phyloP scores from a whole-genome alignment of 2,888 invertebrate genomes.

The Druceiella hillmani region DNA sequence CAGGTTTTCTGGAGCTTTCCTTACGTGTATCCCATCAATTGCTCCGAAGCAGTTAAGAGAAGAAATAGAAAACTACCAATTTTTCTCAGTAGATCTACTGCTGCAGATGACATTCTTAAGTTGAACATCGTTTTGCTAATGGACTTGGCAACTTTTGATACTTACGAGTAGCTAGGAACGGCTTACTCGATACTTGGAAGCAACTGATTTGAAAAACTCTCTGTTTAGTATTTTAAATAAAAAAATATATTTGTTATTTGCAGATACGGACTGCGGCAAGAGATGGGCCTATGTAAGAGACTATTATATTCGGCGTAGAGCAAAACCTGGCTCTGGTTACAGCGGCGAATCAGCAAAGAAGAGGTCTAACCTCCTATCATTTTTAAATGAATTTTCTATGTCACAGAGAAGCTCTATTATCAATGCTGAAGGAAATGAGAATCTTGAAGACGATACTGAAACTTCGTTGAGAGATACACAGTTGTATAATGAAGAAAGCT shows the following conservation, averaged over 20 bases:
- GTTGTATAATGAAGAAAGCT: slow-evolving; percentile 2
- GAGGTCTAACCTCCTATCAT: slow-evolving; percentile 24
- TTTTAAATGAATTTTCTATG: slow-evolving; percentile 21
- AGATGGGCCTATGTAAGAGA: slow-evolving; percentile 30
- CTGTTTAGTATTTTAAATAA: slow-evolving; percentile 18
- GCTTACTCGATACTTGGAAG: slow-evolving; percentile 23
- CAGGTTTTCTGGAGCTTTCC: slow-evolving; percentile 3
- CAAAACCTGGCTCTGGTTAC: slow-evolving; percentile 26
- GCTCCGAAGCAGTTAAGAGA: slow-evolving; percentile 4
- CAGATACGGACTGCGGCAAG: slow-evolving; percentile 26
- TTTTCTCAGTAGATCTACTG: slow-evolving; percentile 7
- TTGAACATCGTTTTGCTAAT: slow-evolving; percentile 12
- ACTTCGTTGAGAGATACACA: slow-evolving; percentile 3
- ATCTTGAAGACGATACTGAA: slow-evolving; percentile 2
- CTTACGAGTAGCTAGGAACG: slow-evolving; percentile 21
- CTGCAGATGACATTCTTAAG: slow-evolving; percentile 10
- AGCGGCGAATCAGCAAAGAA: slow-evolving; percentile 28
- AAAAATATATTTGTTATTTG: slow-evolving; percentile 16
- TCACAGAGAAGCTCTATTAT: slow-evolving; percentile 18
- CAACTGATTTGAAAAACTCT: slow-evolving; percentile 22
- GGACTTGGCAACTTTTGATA: slow-evolving; percentile 19
- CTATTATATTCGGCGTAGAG: slow-evolving; percentile 29
- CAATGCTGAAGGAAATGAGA: slow-evolving; percentile 14
- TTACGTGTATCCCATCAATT: slow-evolving; percentile 6
- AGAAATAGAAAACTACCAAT: slow-evolving; percentile 1